Conservation (phyloP, 2,113 vertebrate species). For the Odobenus rosmarus region DNA sequence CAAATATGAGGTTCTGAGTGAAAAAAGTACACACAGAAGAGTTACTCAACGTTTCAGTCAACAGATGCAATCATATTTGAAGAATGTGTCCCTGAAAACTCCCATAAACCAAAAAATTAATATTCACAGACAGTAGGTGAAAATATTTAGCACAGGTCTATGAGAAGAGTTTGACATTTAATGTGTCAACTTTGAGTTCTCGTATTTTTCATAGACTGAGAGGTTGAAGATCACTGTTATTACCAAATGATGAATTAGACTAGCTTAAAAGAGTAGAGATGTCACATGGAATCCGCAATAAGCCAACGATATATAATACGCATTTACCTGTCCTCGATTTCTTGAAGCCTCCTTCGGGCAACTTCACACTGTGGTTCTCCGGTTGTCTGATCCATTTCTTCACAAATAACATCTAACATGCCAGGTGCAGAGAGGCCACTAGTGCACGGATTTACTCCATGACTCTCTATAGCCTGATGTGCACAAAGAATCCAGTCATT, state of each 20-base stretch:
- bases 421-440: constrained; percentile 79
- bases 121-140: not conserved
- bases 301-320: not conserved
- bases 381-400: constrained; percentile 88
- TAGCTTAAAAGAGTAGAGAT: not conserved
- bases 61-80: not conserved
- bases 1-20: not conserved
- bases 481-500: constrained; percentile 84
- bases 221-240: not conserved
- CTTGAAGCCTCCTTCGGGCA: constrained; percentile 87
- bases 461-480: constrained; percentile 83
- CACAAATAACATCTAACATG: constrained; percentile 84
- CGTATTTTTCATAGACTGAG: not conserved
- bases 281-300: not conserved
- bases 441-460: constrained; percentile 78
- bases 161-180: not conserved
- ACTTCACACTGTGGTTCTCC: constrained; percentile 86
- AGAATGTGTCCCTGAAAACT: not conserved
- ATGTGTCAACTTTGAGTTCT: not conserved
- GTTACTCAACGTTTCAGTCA: not conserved
- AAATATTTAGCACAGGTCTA: not conserved
- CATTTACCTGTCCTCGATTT: constrained; percentile 88
- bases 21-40: not conserved
- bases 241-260: not conserved
- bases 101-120: constrained; percentile 23